Conservation (phyloP, 1,140 invertebrate genomes). For the Aphaenogaster floridana region DNA sequence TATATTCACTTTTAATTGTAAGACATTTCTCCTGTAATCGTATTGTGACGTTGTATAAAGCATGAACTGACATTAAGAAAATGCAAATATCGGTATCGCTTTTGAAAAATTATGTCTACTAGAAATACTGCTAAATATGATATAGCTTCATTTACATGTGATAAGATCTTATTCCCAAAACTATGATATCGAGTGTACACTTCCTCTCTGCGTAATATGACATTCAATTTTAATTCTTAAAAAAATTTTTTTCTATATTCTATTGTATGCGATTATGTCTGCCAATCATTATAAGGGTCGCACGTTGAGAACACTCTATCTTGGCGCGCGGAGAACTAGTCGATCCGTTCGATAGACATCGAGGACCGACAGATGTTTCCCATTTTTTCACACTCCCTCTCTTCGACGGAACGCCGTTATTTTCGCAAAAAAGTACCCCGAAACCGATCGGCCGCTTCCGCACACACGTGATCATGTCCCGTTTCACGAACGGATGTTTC, state of each 20-base stretch:
- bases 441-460: conserved; percentile 77
- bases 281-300: conserved; percentile 15
- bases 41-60: background rate
- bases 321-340: conserved; percentile 52
- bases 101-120: background rate
- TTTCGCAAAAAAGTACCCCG: conserved; percentile 83
- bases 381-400: conserved; percentile 79
- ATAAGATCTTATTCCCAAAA: background rate
- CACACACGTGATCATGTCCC: conserved; percentile 61
- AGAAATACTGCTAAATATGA: background rate
- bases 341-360: conserved; percentile 83
- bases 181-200: background rate
- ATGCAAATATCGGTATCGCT: background rate
- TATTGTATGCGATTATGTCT: conserved; percentile 21
- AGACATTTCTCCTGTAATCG: background rate
- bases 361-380: conserved; percentile 84
- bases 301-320: conserved; percentile 24
- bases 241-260: background rate
- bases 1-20: background rate
- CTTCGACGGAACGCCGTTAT: conserved; percentile 81
- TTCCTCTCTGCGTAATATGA: background rate
- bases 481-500: conserved; percentile 61
- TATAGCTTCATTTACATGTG: background rate
- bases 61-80: background rate
- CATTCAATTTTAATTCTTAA: conserved; percentile 1